Percentiles rank a stretch among this genome's conserved stretches.
These are phyloP conservation scores for Gallinago jamesoni DNA, from an alignment of 2,113 vertebrate species.

Conservation along the genomic window DNA sequence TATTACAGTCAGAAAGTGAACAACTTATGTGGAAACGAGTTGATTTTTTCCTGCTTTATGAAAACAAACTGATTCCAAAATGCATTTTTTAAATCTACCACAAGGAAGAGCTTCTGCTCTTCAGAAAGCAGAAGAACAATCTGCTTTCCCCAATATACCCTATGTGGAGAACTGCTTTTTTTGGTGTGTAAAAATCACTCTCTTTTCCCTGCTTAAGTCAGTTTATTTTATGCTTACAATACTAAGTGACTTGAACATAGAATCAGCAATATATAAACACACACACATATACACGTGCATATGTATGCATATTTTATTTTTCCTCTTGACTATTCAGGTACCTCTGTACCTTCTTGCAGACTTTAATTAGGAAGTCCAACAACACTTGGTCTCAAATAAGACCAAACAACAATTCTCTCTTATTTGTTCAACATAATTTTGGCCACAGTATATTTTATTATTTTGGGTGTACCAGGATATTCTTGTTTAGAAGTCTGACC, in stretches of 20 bases:
- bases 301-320: not conserved
- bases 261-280: not conserved
- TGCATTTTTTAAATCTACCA: not conserved
- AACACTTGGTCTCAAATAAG: not conserved
- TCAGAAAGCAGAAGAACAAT: not conserved
- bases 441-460: not conserved
- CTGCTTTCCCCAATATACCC: not conserved
- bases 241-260: not conserved
- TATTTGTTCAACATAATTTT: not conserved
- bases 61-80: not conserved
- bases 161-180: not conserved
- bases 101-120: not conserved
- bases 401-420: not conserved
- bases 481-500: not conserved
- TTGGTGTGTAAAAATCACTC: not conserved
- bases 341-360: not conserved
- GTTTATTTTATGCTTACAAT: not conserved
- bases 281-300: not conserved
- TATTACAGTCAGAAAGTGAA: not conserved
- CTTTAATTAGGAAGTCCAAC: not conserved
- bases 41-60: not conserved
- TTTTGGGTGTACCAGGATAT: not conserved
- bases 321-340: not conserved
- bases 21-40: not conserved
- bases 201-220: not conserved